Percentiles rank a stretch among this genome's conserved stretches.
Evolutionary conservation across 1,140 invertebrate genomes (phyloP).

Genomic region (Sesamia nonagrioides): DNA sequence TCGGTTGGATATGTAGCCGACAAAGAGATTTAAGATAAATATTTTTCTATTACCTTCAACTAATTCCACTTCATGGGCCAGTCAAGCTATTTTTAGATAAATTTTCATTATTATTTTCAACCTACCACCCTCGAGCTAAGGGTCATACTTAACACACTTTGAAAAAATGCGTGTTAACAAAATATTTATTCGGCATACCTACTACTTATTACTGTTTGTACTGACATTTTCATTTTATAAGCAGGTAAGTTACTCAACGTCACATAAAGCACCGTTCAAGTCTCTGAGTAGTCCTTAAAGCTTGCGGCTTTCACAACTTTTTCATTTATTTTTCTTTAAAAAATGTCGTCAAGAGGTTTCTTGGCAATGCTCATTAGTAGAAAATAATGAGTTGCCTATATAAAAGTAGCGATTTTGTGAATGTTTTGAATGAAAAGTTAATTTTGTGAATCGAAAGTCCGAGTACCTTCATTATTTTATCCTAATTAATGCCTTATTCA

Average conservation of each 20-base stretch:
- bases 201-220: neutral
- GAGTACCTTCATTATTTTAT: slow-evolving; percentile 3
- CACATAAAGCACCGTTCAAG: slow-evolving; percentile 37
- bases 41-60: no score
- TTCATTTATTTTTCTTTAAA: slow-evolving; percentile 46
- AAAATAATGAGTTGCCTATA: slow-evolving; percentile 46
- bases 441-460: slow-evolving; percentile 27
- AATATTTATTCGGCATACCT: slow-evolving; percentile 1
- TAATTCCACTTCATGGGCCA: no score
- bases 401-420: slow-evolving; percentile 29
- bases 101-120: no score
- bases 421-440: slow-evolving; percentile 1
- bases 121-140: no score
- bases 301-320: slow-evolving; percentile 35
- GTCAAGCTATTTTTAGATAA: no score
- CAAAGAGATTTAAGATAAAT: no score
- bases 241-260: slow-evolving; percentile 36
- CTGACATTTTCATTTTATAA: slow-evolving; percentile 28
- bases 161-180: no score
- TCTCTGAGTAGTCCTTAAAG: slow-evolving; percentile 43
- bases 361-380: slow-evolving; percentile 42
- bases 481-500: slow-evolving; percentile 10
- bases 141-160: neutral
- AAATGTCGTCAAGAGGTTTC: slow-evolving; percentile 42
- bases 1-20: no score